A percentile compares a stretch with the other conserved stretches of the same genome.
These are phyloP conservation scores for Toxonevra muliebris DNA, from an alignment of 2,888 invertebrate species.

Conservation along the genomic window DNA sequence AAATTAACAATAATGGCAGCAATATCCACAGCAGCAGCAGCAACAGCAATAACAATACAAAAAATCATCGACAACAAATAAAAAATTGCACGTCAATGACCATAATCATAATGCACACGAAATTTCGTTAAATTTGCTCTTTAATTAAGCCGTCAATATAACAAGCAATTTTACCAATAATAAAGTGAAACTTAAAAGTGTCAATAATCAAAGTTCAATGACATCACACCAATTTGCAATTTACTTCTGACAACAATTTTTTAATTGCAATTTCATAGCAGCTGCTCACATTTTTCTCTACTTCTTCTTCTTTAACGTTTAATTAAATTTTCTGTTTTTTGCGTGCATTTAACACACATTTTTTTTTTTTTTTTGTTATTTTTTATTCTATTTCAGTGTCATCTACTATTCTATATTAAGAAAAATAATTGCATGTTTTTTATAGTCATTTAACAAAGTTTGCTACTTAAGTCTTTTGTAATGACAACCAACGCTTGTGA, in stretches of 20 bases:
- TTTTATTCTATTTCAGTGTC: neutral
- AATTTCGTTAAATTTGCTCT: neutral
- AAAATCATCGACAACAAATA: neutral
- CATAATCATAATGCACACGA: slow-evolving; percentile 11
- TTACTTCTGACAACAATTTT: too few species aligned
- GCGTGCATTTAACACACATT: too few species aligned
- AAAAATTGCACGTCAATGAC: neutral
- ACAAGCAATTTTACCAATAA: slow-evolving; percentile 12
- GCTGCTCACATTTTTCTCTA: neutral
- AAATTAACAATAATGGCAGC: too few species aligned
- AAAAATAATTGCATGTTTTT: too few species aligned
- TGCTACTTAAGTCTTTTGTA: too few species aligned
- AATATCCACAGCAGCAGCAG: too few species aligned
- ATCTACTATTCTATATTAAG: neutral
- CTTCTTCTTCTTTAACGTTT: neutral
- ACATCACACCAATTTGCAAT: neutral
- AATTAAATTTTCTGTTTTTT: too few species aligned
- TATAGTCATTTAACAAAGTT: too few species aligned
- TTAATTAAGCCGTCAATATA: slow-evolving; percentile 11
- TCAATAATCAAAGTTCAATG: slow-evolving; percentile 38
- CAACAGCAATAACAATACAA: neutral
- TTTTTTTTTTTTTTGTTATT: too few species aligned
- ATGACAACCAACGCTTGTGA: too few species aligned
- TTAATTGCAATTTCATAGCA: too few species aligned
- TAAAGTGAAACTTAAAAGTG: slow-evolving; percentile 30